A percentile compares a stretch with the other conserved stretches of the same genome.
Evolutionary conservation across 2,113 vertebrate species (phyloP).

Genomic region (Archocentrus centrarchus): DNA sequence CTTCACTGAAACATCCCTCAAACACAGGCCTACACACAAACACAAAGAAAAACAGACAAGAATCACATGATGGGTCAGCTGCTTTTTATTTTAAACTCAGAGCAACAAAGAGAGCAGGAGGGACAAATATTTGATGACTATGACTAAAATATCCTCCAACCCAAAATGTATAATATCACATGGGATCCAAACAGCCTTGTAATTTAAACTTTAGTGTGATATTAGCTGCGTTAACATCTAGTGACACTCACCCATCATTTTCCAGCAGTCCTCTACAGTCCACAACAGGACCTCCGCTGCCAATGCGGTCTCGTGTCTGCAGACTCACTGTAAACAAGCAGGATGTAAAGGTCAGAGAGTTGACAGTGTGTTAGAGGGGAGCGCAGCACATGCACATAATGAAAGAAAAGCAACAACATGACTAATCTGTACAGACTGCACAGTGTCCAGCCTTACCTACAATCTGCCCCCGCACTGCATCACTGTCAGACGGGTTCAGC

Average conservation of each 20-base stretch:
- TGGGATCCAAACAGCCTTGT: not conserved
- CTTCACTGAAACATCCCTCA: conserved; percentile 96
- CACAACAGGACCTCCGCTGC: conserved; percentile 93
- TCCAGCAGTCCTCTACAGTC: conserved; percentile 96
- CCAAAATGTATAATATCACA: not conserved
- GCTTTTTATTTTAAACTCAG: conserved; percentile 18
- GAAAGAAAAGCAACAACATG: not conserved
- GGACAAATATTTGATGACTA: conserved; percentile 8
- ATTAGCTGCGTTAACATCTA: not conserved
- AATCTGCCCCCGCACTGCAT: conserved; percentile 97
- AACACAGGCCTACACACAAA: conserved; percentile 86
- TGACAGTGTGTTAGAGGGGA: not conserved
- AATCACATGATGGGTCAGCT: conserved; percentile 19
- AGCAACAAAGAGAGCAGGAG: not conserved
- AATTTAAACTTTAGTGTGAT: not conserved
- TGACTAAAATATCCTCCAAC: not conserved
- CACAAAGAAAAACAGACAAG: not conserved
- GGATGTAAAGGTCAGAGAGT: conserved; percentile 23
- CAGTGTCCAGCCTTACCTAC: conserved; percentile 87
- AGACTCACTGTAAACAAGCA: conserved; percentile 88
- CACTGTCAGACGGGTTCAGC: conserved; percentile 95
- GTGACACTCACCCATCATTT: conserved; percentile 92
- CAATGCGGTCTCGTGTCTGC: conserved; percentile 96
- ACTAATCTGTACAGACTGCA: not conserved
- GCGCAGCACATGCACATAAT: not conserved